A percentile compares a stretch with the other conserved stretches of the same genome.
phyloP scores from a whole-genome alignment of 2,113 vertebrate species.

The Mellivora capensis region DNA sequence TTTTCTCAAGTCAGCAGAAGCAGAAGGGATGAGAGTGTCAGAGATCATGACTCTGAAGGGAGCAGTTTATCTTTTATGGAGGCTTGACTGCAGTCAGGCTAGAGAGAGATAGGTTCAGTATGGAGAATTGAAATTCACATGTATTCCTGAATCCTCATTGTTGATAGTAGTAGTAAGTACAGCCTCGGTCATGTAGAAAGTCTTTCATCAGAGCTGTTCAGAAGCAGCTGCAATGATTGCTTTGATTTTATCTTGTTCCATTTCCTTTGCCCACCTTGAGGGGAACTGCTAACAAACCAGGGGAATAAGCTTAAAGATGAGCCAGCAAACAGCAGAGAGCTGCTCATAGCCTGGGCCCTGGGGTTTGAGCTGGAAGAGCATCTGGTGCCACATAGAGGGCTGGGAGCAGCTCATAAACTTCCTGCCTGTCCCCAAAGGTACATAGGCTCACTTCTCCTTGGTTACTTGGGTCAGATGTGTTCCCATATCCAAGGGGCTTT shows the following conservation, averaged over 20 bases:
- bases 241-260: slow-evolving; percentile 35
- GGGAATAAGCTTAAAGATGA: not conserved
- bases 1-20: not conserved
- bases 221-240: slow-evolving; percentile 4
- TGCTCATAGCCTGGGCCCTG: not conserved
- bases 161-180: not conserved
- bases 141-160: not conserved
- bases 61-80: not conserved
- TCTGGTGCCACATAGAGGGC: not conserved
- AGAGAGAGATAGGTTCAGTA: not conserved
- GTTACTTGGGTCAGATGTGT: not conserved
- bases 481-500: not conserved
- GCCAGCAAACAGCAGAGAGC: not conserved
- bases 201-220: slow-evolving; percentile 10
- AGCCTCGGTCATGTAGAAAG: not conserved
- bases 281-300: not conserved
- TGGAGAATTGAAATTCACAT: not conserved
- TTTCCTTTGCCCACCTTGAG: slow-evolving; percentile 38
- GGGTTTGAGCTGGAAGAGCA: not conserved
- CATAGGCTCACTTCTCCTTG: not conserved
- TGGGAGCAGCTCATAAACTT: not conserved
- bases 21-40: not conserved
- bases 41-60: not conserved
- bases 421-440: not conserved
- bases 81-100: not conserved